These are phyloP conservation scores for Rhinophrynus dorsalis DNA, from an alignment of 2,797 vertebrate genomes.

Conservation along the genomic window DNA sequence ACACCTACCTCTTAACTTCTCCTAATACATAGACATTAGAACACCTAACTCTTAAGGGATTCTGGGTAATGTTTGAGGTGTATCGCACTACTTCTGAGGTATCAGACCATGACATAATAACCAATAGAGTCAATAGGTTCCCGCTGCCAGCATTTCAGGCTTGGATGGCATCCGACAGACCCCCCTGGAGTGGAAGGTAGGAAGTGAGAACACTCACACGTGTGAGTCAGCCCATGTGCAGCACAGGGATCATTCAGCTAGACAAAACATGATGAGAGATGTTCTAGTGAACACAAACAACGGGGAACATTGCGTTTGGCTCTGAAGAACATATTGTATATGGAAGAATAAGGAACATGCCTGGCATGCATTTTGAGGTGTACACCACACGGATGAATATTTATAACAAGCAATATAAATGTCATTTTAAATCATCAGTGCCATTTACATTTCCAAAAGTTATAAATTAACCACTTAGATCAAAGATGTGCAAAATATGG, in stretches of 20 bases:
- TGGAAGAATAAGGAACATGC: no score
- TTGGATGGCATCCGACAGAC: conserved; percentile 7
- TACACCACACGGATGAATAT: no score
- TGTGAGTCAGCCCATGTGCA: not conserved
- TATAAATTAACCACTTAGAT: no score
- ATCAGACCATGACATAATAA: conserved; percentile 13
- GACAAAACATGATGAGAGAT: not conserved
- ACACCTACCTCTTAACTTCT: not conserved
- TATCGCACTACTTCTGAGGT: conserved; percentile 9
- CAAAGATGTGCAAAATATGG: no score
- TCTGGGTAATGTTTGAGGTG: not conserved
- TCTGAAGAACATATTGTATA: no score
- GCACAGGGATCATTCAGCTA: not conserved
- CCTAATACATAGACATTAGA: not conserved
- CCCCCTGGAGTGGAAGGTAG: not conserved
- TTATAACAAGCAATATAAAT: no score
- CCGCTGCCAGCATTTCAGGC: not conserved
- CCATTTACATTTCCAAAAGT: no score
- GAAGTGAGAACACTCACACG: not conserved
- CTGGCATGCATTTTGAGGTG: no score
- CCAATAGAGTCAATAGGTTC: conserved; percentile 3
- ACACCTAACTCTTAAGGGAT: no score
- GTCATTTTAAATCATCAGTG: no score
- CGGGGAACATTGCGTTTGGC: no score
- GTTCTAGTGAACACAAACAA: not conserved